Base-by-base conservation (phyloP, 2,113 vertebrate genomes). In the Bufo gargarizans region DNA sequence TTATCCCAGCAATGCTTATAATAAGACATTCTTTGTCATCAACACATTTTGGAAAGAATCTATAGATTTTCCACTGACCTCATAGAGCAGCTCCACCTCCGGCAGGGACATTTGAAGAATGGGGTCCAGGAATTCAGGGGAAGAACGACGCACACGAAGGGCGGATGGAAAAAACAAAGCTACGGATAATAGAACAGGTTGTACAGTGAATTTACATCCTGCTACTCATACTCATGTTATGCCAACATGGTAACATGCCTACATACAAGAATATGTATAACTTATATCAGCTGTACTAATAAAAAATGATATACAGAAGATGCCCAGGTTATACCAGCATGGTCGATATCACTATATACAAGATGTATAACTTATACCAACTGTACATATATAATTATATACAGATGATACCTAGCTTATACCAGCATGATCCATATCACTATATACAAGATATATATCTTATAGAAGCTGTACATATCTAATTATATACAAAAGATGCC, bases 31-130 rank as follows among this genome's bases (percentile, higher is more conserved):
- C n/a, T 49, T 7, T 14, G 63, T 71, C 82, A 59, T 55, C 49
- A 2, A n/a, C n/a, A 3, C 63, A 71, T 84, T 10, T 10, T 84
- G 82, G 82, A 84, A 84, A 5, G 20, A 69, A 71, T 71, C 20
- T 84, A 84, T 84, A 84, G 47, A 84, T 84, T 84, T 83, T 84
- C 82, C 82, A 61, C 86, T 89, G 63, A 84, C 97, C 96, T 98
- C 97, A 90, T 95, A 99, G 33, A 99, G 96, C 90, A 99, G 94
- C 59, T 96, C 93, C 79, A 96, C 94, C 0, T 99, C 97, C 71
- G 97, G 94, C 91, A 95, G 86, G 0, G 98, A 96, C 83, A 83
- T 95, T 92, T 97, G 97, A 90, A 99, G 94, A 5, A 96, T 90
- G 0, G 97, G 97, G 89, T 96, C 95, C 76, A 97, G n/a, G 12